phyloP scores from a whole-genome alignment of 1,140 invertebrate species.

The Cotesia glomerata region DNA sequence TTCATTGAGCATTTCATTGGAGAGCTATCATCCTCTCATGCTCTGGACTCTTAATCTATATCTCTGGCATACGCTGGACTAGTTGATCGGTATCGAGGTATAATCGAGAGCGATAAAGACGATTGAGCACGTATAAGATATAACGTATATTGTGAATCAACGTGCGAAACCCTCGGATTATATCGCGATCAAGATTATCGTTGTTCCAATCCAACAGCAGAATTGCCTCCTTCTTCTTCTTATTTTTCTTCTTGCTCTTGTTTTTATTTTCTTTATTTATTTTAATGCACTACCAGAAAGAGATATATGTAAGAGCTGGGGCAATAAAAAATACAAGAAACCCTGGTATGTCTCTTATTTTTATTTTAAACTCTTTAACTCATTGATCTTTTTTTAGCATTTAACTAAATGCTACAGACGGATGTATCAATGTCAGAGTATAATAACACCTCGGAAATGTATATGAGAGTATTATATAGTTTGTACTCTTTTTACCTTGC shows the following conservation, averaged over 20 bases:
- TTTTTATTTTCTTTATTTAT: neutral
- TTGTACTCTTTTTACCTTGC: neutral
- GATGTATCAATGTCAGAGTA: conserved; percentile 56
- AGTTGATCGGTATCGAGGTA: conserved; percentile 22
- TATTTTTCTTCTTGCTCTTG: no score
- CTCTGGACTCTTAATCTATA: neutral
- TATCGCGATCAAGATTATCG: conserved; percentile 29
- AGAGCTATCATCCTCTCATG: neutral
- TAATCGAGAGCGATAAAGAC: conserved; percentile 33
- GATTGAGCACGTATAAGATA: conserved; percentile 25
- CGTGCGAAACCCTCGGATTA: conserved; percentile 23
- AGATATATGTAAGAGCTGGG: neutral
- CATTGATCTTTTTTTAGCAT: conserved; percentile 4
- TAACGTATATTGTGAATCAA: conserved; percentile 4
- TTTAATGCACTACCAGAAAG: neutral
- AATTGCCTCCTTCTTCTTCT: neutral
- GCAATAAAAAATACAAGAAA: neutral
- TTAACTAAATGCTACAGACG: conserved; percentile 23
- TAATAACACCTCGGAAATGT: conserved; percentile 54
- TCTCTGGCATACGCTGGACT: neutral
- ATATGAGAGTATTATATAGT: neutral
- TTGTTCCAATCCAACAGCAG: conserved; percentile 23
- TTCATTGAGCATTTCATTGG: neutral
- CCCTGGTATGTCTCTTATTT: neutral
- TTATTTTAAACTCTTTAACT: neutral